These are phyloP conservation scores for Tringa solitaria DNA, from an alignment of 2,113 vertebrate species.

Conservation along the genomic window DNA sequence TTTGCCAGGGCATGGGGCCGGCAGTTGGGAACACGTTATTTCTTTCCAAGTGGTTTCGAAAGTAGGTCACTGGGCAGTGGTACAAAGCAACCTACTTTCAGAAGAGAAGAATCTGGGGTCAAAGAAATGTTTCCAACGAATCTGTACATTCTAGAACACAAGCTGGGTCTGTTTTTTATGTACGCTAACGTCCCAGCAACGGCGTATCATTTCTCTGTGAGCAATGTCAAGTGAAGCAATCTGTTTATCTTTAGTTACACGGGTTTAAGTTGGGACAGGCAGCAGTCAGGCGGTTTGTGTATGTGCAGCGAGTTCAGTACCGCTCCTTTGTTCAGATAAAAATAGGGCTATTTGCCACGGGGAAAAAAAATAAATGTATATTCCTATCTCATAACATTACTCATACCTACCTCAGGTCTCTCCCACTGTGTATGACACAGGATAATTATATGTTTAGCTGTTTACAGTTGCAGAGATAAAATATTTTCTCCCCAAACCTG, in stretches of 20 bases:
- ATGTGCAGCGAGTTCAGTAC: neutral
- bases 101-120: neutral
- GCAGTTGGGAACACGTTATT: neutral
- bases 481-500: neutral
- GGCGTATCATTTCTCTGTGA: neutral
- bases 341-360: neutral
- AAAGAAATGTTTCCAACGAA: neutral
- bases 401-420: neutral
- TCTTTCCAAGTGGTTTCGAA: conserved; percentile 37
- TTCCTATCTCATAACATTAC: neutral
- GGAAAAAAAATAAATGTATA: neutral
- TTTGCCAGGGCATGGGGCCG: conserved; percentile 14
- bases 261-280: neutral
- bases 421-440: neutral
- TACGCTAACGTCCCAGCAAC: neutral
- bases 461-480: neutral
- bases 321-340: neutral
- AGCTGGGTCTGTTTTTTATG: neutral
- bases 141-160: conserved; percentile 31
- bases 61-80: conserved; percentile 52
- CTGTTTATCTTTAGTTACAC: conserved; percentile 28
- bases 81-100: conserved; percentile 38
- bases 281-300: neutral
- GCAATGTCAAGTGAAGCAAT: conserved; percentile 1
- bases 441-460: neutral